Percentiles rank a stretch among this genome's conserved stretches.
Evolutionary conservation across 2,113 vertebrate species (phyloP).

Genomic region (Monarcha castaneiventris): DNA sequence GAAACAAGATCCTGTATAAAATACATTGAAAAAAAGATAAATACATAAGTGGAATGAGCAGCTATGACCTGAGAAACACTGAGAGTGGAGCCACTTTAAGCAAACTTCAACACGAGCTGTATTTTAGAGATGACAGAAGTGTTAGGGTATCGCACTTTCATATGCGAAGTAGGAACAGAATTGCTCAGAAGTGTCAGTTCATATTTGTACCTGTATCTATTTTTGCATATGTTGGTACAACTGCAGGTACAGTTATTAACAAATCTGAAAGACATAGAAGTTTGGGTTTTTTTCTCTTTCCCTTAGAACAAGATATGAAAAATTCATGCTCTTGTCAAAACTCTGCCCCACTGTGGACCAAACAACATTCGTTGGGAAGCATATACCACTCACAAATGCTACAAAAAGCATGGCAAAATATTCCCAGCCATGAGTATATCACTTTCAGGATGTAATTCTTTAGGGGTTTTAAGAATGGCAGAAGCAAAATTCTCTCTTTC

Average conservation of each 20-base stretch:
- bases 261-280: not conserved
- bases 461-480: not conserved
- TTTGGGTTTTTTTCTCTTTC: not conserved
- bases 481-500: not conserved
- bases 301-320: not conserved
- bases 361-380: not conserved
- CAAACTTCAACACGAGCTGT: not conserved
- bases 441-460: not conserved
- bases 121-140: not conserved
- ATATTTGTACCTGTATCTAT: not conserved
- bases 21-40: not conserved
- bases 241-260: not conserved
- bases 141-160: not conserved
- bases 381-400: not conserved
- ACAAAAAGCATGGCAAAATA: not conserved
- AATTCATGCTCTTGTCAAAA: not conserved
- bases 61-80: not conserved
- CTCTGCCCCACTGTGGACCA: not conserved
- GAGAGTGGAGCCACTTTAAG: not conserved
- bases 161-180: not conserved
- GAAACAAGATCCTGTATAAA: not conserved
- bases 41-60: not conserved
- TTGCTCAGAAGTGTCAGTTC: not conserved
- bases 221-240: not conserved
- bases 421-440: not conserved